Percentiles rank a stretch among this genome's conserved stretches.
These are phyloP conservation scores for Drosophila longiperda DNA, from an alignment of 2,888 invertebrate genomes.

Conservation along the genomic window DNA sequence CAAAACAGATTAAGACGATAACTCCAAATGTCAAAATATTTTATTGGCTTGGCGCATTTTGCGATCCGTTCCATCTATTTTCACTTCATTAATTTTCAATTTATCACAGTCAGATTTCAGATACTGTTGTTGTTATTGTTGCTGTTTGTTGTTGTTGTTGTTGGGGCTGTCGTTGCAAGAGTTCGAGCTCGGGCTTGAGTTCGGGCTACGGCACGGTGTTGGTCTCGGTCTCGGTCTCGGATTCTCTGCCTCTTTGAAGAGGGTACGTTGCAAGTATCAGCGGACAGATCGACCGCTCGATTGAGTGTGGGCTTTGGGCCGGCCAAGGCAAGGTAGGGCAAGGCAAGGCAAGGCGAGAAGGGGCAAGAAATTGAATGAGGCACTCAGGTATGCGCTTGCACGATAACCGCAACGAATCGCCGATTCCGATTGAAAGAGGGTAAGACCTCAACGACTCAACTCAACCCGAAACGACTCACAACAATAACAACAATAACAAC, in stretches of 20 bases:
- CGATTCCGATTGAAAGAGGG: slow-evolving; percentile 32
- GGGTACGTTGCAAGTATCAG: slow-evolving; percentile 66
- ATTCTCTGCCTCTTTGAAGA: slow-evolving; percentile 60
- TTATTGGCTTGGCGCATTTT: slow-evolving; percentile 84
- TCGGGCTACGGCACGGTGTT: slow-evolving; percentile 8
- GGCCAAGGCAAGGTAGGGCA: not conserved
- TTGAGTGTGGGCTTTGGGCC: slow-evolving; percentile 47
- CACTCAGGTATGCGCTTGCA: slow-evolving; percentile 74
- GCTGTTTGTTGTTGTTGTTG: not conserved
- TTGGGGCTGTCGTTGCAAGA: slow-evolving; percentile 31
- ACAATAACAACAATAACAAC: not conserved
- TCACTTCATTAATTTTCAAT: slow-evolving; percentile 85
- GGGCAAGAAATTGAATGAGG: slow-evolving; percentile 59
- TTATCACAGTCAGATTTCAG: slow-evolving; percentile 84
- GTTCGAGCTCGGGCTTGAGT: slow-evolving; percentile 9
- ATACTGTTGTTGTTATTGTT: slow-evolving; percentile 55
- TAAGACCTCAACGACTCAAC: slow-evolving; percentile 12
- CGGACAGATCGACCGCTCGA: slow-evolving; percentile 64
- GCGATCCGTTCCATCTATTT: slow-evolving; percentile 85
- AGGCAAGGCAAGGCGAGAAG: slow-evolving; percentile 19
- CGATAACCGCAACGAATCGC: slow-evolving; percentile 74
- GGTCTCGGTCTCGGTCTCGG: slow-evolving; percentile 8
- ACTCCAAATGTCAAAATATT: slow-evolving; percentile 85
- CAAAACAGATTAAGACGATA: slow-evolving; percentile 84
- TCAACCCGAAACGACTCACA: slow-evolving; percentile 5